phyloP scores from a whole-genome alignment of 2,888 invertebrate species.

The Pheosia gnoma region DNA sequence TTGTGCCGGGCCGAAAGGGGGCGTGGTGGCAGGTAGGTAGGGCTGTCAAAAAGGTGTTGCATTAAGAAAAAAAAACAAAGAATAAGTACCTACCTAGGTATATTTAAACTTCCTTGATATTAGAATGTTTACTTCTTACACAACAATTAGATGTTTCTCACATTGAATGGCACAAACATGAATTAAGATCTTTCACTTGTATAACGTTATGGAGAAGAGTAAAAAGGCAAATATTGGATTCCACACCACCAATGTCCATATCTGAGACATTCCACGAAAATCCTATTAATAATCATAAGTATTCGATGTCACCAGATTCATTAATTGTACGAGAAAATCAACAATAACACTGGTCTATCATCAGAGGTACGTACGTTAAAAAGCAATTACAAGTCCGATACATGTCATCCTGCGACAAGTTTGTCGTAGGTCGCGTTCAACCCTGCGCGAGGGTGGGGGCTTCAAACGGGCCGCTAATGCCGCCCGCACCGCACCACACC shows the following conservation, averaged over 20 bases:
- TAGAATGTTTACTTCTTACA: no score
- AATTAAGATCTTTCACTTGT: no score
- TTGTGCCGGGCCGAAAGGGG: conserved; percentile 63
- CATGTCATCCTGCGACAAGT: conserved; percentile 38
- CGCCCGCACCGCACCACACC: conserved; percentile 74
- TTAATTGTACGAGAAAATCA: conserved; percentile 11
- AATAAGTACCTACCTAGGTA: neutral
- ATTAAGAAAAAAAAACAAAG: neutral
- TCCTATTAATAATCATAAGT: neutral
- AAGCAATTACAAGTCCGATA: conserved; percentile 52
- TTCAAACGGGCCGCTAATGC: conserved; percentile 80
- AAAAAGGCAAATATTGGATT: no score
- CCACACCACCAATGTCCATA: no score
- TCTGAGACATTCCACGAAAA: no score
- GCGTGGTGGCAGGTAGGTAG: conserved; percentile 51
- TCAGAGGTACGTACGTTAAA: conserved; percentile 32
- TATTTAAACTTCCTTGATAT: no score
- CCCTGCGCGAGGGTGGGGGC: conserved; percentile 68
- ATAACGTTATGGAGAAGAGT: no score
- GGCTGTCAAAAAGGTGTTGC: conserved; percentile 20
- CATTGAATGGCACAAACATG: no score
- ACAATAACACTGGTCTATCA: conserved; percentile 21
- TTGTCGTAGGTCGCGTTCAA: conserved; percentile 63
- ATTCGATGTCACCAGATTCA: neutral
- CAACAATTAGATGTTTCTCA: no score